Evolutionary conservation across 2,113 vertebrate species (phyloP), one percentile per base, ranked within the genome.

Genomic region (Pseudopodoces humilis): DNA sequence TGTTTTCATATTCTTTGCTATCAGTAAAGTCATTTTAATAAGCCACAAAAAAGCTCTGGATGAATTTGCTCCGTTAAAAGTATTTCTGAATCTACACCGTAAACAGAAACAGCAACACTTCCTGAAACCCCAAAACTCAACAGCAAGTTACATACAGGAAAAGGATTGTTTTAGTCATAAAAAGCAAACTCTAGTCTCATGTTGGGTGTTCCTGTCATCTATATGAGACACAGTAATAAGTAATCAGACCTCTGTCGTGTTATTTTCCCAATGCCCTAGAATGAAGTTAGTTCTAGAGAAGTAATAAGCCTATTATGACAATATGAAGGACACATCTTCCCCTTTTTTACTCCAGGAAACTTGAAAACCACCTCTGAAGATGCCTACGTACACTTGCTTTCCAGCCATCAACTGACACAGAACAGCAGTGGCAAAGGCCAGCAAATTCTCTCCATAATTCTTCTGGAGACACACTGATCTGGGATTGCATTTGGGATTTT

Each of bases 21-120:
- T 88, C 88, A 83, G 70, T 62, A 59, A 89, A 85, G 92, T 88
- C 76, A 78, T 90, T 96, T 92, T 92, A 95, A 94, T 68, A 88
- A 81, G 60, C 58, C 53, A 81, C 68, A 62, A 74, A 67, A 75
- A 64, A 67, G 53, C n/a, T 80, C 76, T 88, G 71, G 55, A 80
- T 80, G 16, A 69, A 46, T 77, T 90, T 77, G 18, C 59, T 77
- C 52, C 35, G 63, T 83, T 92, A 70, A 83, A 92, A 90, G 39
- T 81, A 80, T 59, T 93, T 90, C 88, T 86, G 80, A 90, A 86
- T 59, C 69, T 67, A 74, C 31, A n/a, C 19, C 28, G 24, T 76
- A 90, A 96, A 94, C 71, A 92, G 79, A 85, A 96, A 90, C 43
- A 74, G 50, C 76, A 77, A 28, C 53, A 59, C 64, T 62, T 90